Evolutionary conservation across 2,888 invertebrate genomes (phyloP), one percentile per base, ranked within the genome.

Genomic region (Tetragonisca angustula): DNA sequence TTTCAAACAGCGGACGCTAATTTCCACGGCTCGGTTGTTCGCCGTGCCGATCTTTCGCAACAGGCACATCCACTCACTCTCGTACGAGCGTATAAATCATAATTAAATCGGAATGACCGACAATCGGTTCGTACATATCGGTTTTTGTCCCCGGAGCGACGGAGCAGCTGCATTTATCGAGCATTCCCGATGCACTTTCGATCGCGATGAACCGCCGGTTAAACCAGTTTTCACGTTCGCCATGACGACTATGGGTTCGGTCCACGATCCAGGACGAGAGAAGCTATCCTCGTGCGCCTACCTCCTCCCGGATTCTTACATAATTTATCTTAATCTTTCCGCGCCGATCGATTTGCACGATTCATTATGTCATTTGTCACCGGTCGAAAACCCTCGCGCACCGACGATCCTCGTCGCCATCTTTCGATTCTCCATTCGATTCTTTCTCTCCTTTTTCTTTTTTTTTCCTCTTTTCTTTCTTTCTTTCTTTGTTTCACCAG

Each of bases 311-410:
- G 49, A 80, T 65, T 62, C 79, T 76, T 83, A 69, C 70, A 81
- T 84, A 84, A 84, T 81, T 75, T 76, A 78, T 77, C 71, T 72
- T 72, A 72, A 81, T 84, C 77, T 74, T 69, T 76, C 75, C 81
- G 72, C 77, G 80, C 32, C 81, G 85, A 85, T 85, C 85, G 81
- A 80, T 72, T 80, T 62, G 73, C 76, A 69, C 79, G 74, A 81
- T 77, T 77, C 85, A 84, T 85, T 84, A 76, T 81, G 81, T 85
- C 84, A 81, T 81, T 84, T 84, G 84, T 84, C 81, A 76, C 64
- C 32, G 54, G 19, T 21, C 56, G 54, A 36, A 49, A 36, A 49
- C 64, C 19, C 9, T 9, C 9, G 43, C 43, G 43, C 43, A 43
- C 11, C 9, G 43, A 32, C 32, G 32, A 24, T 27, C 2, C 36